Evolutionary conservation across 2,113 vertebrate species (phyloP), one percentile per base, ranked within the genome.

Genomic region (Dicaeum eximium): DNA sequence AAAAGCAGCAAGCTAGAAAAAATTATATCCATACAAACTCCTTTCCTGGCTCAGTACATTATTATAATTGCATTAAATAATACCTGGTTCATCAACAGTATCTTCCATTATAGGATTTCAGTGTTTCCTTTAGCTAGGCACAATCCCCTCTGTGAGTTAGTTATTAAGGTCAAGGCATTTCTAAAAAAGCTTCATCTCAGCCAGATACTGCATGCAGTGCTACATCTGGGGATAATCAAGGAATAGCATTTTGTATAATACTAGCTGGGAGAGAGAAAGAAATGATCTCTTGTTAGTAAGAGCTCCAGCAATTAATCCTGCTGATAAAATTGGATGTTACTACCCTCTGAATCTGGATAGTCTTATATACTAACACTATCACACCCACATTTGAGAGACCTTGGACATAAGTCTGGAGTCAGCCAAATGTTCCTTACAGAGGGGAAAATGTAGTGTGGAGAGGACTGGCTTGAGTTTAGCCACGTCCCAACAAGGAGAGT

Each of bases 181-280:
- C 84, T 65, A 17, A 84, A 91, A 80, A 48, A 71, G 28, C 69
- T 90, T 91, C 28, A 67, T 40, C 57, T 65, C 83, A 88, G 51
- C 23, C 61, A 81, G 48, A 78, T 51, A 50, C 3, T 82, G 31
- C 10, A 37, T 27, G 44, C 25, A 61, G n/a, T 48, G 38, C 58
- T 79, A 89, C 80, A 86, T 66, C 25, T 57, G 89, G 77, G 80
- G 48, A 72, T 64, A 95, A 95, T 67, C 53, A 92, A 77, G 45
- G 23, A 87, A 81, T 14, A 92, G 16, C 5, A 53, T 81, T 92
- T 84, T 57, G 33, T 79, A 56, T 9, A 74, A 2, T 35, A 18
- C 12, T 71, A 85, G 40, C 31, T 69, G 64, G 42, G 33, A 95
- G 57, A 78, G 28, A 83, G 61, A 77, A 74, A 89, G n/a, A n/a